These are phyloP conservation scores for Engraulis encrasicolus DNA, from an alignment of 2,113 vertebrate genomes.

Conservation along the genomic window DNA sequence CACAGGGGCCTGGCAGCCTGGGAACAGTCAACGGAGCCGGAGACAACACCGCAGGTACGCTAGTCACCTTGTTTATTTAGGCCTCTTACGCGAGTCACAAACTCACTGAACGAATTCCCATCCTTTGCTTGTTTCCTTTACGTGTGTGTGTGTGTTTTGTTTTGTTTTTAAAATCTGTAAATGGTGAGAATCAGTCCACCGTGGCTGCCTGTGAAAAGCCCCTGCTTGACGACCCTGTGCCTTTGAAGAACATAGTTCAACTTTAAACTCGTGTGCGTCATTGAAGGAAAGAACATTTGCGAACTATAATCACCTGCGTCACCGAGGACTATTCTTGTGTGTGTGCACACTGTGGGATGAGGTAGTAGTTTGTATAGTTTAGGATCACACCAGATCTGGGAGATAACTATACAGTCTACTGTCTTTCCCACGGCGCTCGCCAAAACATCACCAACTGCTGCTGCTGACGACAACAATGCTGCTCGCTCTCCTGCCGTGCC, in stretches of 20 bases:
- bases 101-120: neutral
- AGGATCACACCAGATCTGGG: conserved; percentile 98
- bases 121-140: neutral
- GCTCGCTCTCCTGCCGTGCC: too few species aligned
- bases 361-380: conserved; percentile 99
- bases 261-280: too few species aligned
- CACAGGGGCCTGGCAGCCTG: conserved; percentile 76
- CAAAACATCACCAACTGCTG: too few species aligned
- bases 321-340: neutral
- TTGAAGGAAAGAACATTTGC: neutral
- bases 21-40: conserved; percentile 77
- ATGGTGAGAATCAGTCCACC: too few species aligned
- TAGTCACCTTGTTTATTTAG: conserved; percentile 19
- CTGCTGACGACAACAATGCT: conserved; percentile 1
- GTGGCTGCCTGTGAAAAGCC: too few species aligned
- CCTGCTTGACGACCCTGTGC: too few species aligned
- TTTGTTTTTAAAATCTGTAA: too few species aligned
- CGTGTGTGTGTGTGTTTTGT: neutral
- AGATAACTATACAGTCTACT: conserved; percentile 99
- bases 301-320: too few species aligned
- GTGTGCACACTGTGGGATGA: conserved; percentile 84
- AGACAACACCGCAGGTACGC: conserved; percentile 85
- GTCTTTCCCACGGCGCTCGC: conserved; percentile 88
- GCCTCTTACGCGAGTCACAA: neutral
- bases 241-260: too few species aligned